Percentiles rank a stretch among this genome's conserved stretches.
Evolutionary conservation across 2,113 vertebrate species (phyloP).

Genomic region (Catharus fuscescens): DNA sequence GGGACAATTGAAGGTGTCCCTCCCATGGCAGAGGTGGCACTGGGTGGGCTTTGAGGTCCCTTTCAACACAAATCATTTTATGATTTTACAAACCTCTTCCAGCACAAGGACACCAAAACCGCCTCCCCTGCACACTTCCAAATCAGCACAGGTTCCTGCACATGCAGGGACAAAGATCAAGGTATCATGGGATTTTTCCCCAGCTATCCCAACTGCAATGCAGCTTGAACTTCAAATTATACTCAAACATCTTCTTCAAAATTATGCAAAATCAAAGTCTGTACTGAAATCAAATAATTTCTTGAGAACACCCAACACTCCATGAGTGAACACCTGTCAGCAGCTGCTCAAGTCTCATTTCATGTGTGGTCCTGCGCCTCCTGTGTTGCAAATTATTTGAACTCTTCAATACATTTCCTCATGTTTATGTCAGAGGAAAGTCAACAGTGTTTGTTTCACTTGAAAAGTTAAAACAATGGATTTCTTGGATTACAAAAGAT

Average conservation of each 20-base stretch:
- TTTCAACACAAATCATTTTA: not conserved
- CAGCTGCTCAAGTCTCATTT: not conserved
- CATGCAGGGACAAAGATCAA: not conserved
- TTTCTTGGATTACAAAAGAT: not conserved
- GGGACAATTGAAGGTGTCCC: not conserved
- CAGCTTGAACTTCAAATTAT: not conserved
- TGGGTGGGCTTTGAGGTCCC: not conserved
- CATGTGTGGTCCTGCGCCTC: not conserved
- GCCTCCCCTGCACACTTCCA: not conserved
- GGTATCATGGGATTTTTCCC: not conserved
- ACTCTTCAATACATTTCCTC: not conserved
- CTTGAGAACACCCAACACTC: not conserved
- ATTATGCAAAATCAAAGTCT: not conserved
- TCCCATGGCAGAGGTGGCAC: too few relatives aligned
- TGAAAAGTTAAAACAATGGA: not conserved
- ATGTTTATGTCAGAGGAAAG: not conserved
- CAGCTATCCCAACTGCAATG: not conserved
- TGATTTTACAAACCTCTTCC: not conserved
- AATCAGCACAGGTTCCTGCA: not conserved
- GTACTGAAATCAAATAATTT: not conserved
- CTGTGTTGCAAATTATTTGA: not conserved
- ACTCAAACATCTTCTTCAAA: not conserved
- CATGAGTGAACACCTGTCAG: not conserved
- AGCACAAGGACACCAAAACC: not conserved
- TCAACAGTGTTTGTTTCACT: accelerated